These are phyloP conservation scores for Patiria miniata DNA, from an alignment of 35 echinoderm and acorn worm genomes.

Conservation along the genomic window DNA sequence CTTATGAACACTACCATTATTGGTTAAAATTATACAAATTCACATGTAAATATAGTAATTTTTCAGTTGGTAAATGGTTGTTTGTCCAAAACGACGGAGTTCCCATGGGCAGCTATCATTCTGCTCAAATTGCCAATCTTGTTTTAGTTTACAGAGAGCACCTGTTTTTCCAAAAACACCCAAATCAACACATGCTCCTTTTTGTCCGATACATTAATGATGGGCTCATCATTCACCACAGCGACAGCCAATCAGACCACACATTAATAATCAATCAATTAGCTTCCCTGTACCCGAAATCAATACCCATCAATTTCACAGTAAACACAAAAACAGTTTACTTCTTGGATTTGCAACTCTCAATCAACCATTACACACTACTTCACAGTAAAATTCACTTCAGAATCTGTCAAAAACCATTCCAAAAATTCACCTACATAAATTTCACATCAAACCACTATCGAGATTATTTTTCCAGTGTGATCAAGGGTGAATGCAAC, in stretches of 20 bases:
- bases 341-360: background rate
- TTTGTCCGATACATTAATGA: background rate
- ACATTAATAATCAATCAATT: background rate
- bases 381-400: background rate
- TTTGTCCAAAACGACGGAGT: background rate
- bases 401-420: background rate
- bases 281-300: background rate
- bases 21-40: background rate
- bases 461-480: background rate
- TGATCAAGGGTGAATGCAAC: background rate
- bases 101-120: background rate
- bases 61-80: background rate
- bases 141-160: background rate
- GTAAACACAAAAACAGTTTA: background rate
- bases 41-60: background rate
- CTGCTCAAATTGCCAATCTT: background rate
- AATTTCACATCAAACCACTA: background rate
- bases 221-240: background rate
- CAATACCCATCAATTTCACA: background rate
- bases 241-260: background rate
- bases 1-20: background rate
- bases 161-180: background rate
- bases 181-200: background rate
- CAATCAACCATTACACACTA: background rate
- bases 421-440: background rate